Evolutionary conservation across 2,888 invertebrate species (phyloP).

Genomic region (Meteorus cinctellus): DNA sequence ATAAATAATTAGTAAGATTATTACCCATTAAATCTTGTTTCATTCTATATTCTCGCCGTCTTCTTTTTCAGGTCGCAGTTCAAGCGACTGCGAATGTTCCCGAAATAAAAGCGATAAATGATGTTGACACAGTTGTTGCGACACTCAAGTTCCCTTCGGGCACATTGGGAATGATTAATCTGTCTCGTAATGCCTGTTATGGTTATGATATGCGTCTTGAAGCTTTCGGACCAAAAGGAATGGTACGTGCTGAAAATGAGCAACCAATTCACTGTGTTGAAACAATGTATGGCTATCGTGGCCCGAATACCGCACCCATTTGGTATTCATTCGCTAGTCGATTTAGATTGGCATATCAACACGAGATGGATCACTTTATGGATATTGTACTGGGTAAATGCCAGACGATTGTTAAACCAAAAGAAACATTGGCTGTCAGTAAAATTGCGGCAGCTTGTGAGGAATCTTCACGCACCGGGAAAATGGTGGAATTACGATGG

Average conservation of each 20-base stretch:
- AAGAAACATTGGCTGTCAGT: slow-evolving; percentile 76
- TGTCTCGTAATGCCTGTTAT: slow-evolving; percentile 78
- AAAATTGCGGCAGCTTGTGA: slow-evolving; percentile 78
- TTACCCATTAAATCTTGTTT: not conserved
- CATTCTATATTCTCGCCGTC: no score
- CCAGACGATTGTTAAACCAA: slow-evolving; percentile 72
- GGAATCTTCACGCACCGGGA: slow-evolving; percentile 76
- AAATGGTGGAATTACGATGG: slow-evolving; percentile 76
- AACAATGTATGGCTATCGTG: slow-evolving; percentile 71
- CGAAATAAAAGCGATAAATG: slow-evolving; percentile 77
- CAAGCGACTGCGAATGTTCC: slow-evolving; percentile 75
- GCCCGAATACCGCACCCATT: slow-evolving; percentile 75
- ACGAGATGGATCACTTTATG: slow-evolving; percentile 79
- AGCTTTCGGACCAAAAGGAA: slow-evolving; percentile 78
- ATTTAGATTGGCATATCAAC: slow-evolving; percentile 75
- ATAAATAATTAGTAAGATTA: not conserved
- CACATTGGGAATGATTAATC: slow-evolving; percentile 78
- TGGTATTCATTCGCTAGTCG: slow-evolving; percentile 79
- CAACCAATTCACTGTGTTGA: slow-evolving; percentile 75
- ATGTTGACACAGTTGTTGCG: slow-evolving; percentile 79
- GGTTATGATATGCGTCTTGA: slow-evolving; percentile 83
- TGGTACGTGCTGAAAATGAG: slow-evolving; percentile 76
- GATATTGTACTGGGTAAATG: slow-evolving; percentile 75
- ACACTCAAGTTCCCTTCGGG: slow-evolving; percentile 79
- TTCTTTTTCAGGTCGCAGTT: slow-evolving; percentile 58